These are phyloP conservation scores for Epinephelus lanceolatus DNA, from an alignment of 2,113 vertebrate species.

Conservation along the genomic window DNA sequence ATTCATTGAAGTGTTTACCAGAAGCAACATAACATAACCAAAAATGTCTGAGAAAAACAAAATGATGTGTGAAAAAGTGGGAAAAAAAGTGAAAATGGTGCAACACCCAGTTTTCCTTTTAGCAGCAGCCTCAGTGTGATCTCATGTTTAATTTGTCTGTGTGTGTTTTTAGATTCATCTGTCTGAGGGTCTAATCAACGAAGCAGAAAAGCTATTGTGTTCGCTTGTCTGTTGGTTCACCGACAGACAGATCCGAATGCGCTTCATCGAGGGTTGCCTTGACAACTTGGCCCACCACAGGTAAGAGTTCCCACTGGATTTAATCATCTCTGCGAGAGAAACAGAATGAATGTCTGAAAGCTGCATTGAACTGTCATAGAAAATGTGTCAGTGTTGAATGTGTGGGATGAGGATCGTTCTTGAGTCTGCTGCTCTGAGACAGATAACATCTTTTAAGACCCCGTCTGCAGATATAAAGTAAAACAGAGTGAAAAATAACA, in stretches of 20 bases:
- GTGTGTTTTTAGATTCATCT: slow-evolving; percentile 91
- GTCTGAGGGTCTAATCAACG: slow-evolving; percentile 97
- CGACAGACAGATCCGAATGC: slow-evolving; percentile 98
- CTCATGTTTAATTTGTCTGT: neutral
- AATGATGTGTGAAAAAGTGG: neutral
- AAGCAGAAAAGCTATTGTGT: slow-evolving; percentile 98
- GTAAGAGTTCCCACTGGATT: slow-evolving; percentile 79
- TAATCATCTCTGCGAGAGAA: neutral
- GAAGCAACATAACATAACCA: neutral
- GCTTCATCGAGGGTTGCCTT: slow-evolving; percentile 99
- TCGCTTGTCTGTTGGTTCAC: slow-evolving; percentile 99
- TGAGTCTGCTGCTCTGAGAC: too few relatives aligned
- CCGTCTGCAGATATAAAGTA: neutral
- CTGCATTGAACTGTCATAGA: neutral
- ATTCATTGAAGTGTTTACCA: neutral
- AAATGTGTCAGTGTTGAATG: neutral
- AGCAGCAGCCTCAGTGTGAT: neutral
- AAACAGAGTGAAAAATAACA: too few relatives aligned
- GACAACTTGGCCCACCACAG: slow-evolving; percentile 98
- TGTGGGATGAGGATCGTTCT: neutral
- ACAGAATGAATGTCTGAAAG: neutral
- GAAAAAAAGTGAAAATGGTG: neutral
- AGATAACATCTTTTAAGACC: too few relatives aligned
- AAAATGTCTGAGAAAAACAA: neutral
- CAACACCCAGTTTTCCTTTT: neutral